Percentiles rank a stretch among this genome's conserved stretches.
Evolutionary conservation across 2,888 invertebrate species (phyloP).

Genomic region (Leptinotarsa tumamoca): DNA sequence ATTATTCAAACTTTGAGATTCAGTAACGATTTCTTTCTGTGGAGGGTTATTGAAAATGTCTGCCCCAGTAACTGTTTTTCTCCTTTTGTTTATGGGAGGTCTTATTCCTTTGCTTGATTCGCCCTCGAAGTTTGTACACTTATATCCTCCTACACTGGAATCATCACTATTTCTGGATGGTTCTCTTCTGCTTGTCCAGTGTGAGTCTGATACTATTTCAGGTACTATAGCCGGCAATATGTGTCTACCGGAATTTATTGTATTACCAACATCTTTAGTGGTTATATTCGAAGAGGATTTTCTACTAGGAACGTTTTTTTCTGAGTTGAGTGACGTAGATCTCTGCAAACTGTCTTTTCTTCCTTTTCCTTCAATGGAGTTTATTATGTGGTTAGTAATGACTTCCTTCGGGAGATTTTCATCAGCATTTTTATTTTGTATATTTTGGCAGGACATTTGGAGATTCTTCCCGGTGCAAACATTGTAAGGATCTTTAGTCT

Average conservation of each 20-base stretch:
- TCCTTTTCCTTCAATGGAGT: slow-evolving; percentile 42
- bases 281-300: background rate
- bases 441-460: slow-evolving; percentile 36
- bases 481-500: slow-evolving; percentile 44
- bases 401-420: slow-evolving; percentile 37
- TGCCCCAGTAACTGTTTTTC: slow-evolving; percentile 29
- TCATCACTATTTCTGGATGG: background rate
- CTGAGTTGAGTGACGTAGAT: slow-evolving; percentile 28
- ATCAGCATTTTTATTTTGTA: slow-evolving; percentile 32
- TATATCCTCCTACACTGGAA: background rate
- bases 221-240: slow-evolving; percentile 21
- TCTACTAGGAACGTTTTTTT: background rate
- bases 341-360: slow-evolving; percentile 33
- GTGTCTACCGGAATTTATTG: slow-evolving; percentile 3
- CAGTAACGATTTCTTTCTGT: background rate
- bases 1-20: background rate
- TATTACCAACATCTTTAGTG: background rate
- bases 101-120: slow-evolving; percentile 8
- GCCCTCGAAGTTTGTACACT: background rate
- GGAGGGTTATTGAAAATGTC: background rate
- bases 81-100: slow-evolving; percentile 18
- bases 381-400: slow-evolving; percentile 47
- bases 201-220: slow-evolving; percentile 8
- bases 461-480: slow-evolving; percentile 42
- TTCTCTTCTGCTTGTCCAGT: background rate